Evolutionary conservation across 2,888 invertebrate genomes (phyloP).

Genomic region (Lagria hirta): DNA sequence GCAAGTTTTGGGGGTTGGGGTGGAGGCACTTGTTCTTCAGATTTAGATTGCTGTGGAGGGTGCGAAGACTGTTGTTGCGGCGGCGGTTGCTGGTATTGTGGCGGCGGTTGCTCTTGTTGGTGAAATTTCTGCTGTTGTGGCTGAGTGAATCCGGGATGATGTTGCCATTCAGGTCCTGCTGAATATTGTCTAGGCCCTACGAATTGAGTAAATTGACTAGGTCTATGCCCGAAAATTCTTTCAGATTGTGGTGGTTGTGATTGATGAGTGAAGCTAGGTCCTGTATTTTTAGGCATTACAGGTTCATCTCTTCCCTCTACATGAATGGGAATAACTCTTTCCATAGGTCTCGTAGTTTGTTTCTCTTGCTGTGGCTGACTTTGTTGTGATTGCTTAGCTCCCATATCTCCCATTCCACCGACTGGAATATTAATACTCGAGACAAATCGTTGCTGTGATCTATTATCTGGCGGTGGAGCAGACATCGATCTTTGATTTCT

Average conservation of each 20-base stretch:
- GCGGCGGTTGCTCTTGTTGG: conserved; percentile 47
- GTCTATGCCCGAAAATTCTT: conserved; percentile 44
- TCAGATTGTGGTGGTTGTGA: conserved; percentile 42
- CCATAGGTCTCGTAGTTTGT: conserved; percentile 56
- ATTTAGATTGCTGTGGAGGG: conserved; percentile 37
- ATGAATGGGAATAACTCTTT: conserved; percentile 84
- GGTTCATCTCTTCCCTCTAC: conserved; percentile 85
- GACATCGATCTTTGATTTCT: conserved; percentile 75
- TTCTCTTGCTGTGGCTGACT: conserved; percentile 41
- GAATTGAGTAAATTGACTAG: conserved; percentile 58
- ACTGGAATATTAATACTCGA: conserved; percentile 51
- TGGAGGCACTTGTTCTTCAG: conserved; percentile 46
- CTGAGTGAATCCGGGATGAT: conserved; percentile 36
- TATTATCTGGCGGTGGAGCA: conserved; percentile 72
- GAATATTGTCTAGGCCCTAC: conserved; percentile 43
- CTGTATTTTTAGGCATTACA: conserved; percentile 62
- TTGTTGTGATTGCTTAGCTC: conserved; percentile 39
- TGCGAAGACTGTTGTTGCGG: conserved; percentile 54
- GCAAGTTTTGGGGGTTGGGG: conserved; percentile 51
- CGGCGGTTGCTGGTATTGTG: conserved; percentile 43
- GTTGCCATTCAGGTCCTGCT: conserved; percentile 38
- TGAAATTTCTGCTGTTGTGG: conserved; percentile 41
- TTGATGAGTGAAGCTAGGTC: conserved; percentile 31
- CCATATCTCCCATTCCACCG: conserved; percentile 29
- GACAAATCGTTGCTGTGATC: conserved; percentile 42